Base-by-base conservation (phyloP, 2,888 invertebrate species). In the Hermaeophaga mercurialis region DNA sequence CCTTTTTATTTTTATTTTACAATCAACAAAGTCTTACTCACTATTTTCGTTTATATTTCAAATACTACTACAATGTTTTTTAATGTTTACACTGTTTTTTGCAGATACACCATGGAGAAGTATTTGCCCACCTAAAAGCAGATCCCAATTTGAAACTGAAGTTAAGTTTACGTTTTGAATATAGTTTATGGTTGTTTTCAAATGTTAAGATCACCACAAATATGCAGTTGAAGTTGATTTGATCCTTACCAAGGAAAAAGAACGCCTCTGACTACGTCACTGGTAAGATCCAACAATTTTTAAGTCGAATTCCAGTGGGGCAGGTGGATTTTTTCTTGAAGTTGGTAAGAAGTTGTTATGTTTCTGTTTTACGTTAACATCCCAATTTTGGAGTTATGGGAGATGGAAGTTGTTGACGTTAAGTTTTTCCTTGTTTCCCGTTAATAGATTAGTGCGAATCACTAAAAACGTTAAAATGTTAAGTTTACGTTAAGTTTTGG, bases 151-250 rank as follows among this genome's bases (percentile, higher is more conserved):
- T 1, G 5, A 28, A 33, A 34, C 34, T 41, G 19, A 50, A 31
- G 50, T 50, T 50, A 50, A 41, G 49, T 49, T 46, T 46, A 14
- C 34, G 47, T 47, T 50, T 33, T 41, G 41, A 18, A 43, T 50
- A 50, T 50, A 50, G 15, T 50, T 50, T 50, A 50, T 50, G 24
- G 22, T 26, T 9, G 9, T 31, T 15, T 34, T 24, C 36, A 36
- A 47, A 33, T 18, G n/a, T 26, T 28, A 12, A 31, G 12, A 19
- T 28, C 19, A 14, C 28, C 15, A 41, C 17, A 50, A 50, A 49
- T 33, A 12, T 31, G 50, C 50, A 50, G 50, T 50, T 50, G 50
- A 50, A 50, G 50, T 41, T 41, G 41, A 41, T 12, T 12, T 6
- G 22, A 19, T 11, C 41, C 11, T 12, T 9, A 19, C 41, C 24